Evolutionary conservation across 2,113 vertebrate genomes (phyloP).

Genomic region (Heterotilapia buettikoferi): DNA sequence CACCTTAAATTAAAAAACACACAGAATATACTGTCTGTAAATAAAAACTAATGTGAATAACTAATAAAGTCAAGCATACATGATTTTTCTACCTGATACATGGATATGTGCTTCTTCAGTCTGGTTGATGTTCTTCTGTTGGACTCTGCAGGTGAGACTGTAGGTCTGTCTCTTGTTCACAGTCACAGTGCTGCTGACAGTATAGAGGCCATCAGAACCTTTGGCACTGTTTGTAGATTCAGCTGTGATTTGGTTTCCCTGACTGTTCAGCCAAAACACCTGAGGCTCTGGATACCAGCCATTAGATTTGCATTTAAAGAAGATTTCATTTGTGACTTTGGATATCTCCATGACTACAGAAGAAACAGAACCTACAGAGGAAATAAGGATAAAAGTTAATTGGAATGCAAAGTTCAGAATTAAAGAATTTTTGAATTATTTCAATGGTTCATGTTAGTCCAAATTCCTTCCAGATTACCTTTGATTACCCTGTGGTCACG

Average conservation of each 20-base stretch:
- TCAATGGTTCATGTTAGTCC: rapidly evolving
- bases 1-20: neutral
- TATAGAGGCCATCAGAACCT: neutral
- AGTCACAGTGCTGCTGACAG: neutral
- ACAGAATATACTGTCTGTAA: neutral
- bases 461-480: rapidly evolving
- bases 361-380: neutral
- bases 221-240: neutral
- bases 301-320: neutral
- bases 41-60: neutral
- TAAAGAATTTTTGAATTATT: rapidly evolving
- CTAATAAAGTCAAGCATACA: rapidly evolving
- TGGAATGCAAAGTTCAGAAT: neutral
- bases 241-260: neutral
- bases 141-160: neutral
- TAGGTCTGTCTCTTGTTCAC: neutral
- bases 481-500: rapidly evolving
- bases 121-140: neutral
- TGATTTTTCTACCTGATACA: neutral
- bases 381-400: neutral
- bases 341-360: rapidly evolving
- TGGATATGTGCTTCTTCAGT: neutral
- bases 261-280: rapidly evolving
- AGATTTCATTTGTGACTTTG: rapidly evolving
- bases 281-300: rapidly evolving